phyloP scores from a whole-genome alignment of 2,113 vertebrate genomes.

The Phylloscopus whistleri region DNA sequence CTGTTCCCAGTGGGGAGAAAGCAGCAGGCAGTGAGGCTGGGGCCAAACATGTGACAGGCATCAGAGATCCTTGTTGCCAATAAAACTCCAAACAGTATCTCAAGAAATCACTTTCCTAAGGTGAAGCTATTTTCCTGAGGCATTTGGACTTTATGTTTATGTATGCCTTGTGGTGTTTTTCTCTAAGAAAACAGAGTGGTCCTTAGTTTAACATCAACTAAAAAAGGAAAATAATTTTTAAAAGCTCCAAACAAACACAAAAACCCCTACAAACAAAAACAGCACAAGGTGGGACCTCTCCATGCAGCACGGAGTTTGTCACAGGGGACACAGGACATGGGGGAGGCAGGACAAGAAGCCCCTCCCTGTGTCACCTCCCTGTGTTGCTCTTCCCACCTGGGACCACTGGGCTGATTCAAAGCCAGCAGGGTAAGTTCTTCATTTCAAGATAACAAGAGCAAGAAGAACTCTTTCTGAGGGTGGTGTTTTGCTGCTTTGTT shows the following conservation, averaged over 20 bases:
- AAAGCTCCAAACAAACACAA: neutral
- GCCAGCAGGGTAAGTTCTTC: neutral
- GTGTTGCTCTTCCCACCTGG: neutral
- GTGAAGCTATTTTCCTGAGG: slow-evolving; percentile 39
- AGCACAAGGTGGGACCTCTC: neutral
- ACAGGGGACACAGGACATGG: neutral
- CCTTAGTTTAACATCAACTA: neutral
- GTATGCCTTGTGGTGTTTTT: neutral
- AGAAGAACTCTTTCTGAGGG: neutral
- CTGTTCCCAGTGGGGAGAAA: neutral
- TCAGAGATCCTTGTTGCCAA: slow-evolving; percentile 35
- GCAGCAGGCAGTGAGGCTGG: neutral
- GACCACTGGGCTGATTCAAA: neutral
- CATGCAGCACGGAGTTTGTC: neutral
- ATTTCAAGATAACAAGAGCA: neutral
- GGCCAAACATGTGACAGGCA: neutral
- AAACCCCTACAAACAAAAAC: no score
- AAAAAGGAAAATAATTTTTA: neutral
- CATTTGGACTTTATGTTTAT: neutral
- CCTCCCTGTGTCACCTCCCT: neutral
- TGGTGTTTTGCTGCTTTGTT: neutral
- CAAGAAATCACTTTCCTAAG: neutral
- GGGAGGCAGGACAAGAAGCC: neutral
- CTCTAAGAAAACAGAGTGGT: neutral
- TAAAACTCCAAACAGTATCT: neutral